A percentile compares a stretch with the other conserved stretches of the same genome.
phyloP scores from a whole-genome alignment of 2,797 vertebrate genomes.

The Emydoidea blandingii region DNA sequence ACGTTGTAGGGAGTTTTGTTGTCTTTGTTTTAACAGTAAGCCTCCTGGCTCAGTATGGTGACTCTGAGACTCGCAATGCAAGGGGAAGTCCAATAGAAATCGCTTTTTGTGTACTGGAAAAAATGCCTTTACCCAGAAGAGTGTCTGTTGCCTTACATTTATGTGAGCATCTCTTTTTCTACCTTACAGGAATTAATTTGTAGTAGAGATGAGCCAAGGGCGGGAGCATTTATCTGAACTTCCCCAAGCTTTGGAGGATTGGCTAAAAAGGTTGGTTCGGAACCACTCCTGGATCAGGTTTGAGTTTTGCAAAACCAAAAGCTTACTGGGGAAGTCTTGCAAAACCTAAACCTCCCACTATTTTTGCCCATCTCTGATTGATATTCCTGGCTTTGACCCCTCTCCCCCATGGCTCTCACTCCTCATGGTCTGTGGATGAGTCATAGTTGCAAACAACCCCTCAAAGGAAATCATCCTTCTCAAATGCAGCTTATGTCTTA shows the following conservation, averaged over 20 bases:
- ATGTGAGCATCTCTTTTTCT: constrained; percentile 36
- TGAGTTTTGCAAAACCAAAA: not conserved
- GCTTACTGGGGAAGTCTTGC: not conserved
- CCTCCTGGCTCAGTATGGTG: not conserved
- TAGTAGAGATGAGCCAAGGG: constrained; percentile 29
- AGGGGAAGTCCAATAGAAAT: constrained; percentile 17
- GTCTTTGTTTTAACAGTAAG: not conserved
- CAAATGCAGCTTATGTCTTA: not conserved
- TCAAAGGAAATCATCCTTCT: constrained; percentile 26
- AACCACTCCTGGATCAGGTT: not conserved
- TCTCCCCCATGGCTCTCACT: not conserved
- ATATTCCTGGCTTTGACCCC: not conserved
- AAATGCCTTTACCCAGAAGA: constrained; percentile 10
- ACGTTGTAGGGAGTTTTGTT: not conserved
- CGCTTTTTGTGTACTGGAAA: constrained; percentile 10
- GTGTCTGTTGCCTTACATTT: not conserved
- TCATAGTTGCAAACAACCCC: not conserved
- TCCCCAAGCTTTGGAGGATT: not conserved
- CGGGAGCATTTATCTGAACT: constrained; percentile 8
- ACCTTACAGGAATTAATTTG: constrained; percentile 49
- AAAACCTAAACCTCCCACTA: not conserved
- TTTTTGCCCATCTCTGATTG: not conserved
- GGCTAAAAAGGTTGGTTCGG: constrained; percentile 24
- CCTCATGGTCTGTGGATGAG: constrained; percentile 33
- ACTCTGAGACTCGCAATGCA: not conserved